Evolutionary conservation across 2,113 vertebrate species (phyloP).

Genomic region (Antennarius striatus): DNA sequence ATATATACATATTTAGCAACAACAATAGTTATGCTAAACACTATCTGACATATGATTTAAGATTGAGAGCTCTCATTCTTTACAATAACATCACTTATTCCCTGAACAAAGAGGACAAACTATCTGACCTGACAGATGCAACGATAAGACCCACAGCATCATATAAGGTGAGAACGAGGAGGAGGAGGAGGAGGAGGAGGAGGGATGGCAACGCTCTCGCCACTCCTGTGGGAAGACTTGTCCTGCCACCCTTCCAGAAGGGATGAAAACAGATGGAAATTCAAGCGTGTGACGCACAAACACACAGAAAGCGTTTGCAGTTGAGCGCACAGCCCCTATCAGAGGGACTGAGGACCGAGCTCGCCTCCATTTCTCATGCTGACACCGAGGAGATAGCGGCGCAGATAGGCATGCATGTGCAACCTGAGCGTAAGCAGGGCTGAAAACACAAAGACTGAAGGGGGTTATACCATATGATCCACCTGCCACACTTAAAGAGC

Average conservation of each 20-base stretch:
- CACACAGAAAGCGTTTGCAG: constrained; percentile 58
- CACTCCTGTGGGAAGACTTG: constrained; percentile 70
- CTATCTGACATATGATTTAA: constrained; percentile 11
- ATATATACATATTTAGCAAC: constrained; percentile 52
- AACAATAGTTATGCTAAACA: constrained; percentile 10
- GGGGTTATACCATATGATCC: constrained; percentile 11
- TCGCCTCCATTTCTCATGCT: constrained; percentile 74
- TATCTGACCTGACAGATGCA: constrained; percentile 52
- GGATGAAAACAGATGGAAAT: constrained; percentile 65
- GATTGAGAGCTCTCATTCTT: constrained; percentile 15
- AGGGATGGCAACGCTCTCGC: constrained; percentile 33
- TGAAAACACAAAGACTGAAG: constrained; percentile 34
- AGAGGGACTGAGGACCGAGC: constrained; percentile 66
- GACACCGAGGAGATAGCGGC: constrained; percentile 71
- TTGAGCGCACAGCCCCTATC: constrained; percentile 67
- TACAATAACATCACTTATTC: constrained; percentile 40
- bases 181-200: constrained; percentile 43
- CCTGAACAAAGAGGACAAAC: constrained; percentile 48
- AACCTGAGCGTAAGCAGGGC: constrained; percentile 31
- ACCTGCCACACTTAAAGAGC: constrained; percentile 38
- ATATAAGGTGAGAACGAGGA: constrained; percentile 38
- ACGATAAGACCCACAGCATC: constrained; percentile 60
- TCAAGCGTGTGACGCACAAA: constrained; percentile 33
- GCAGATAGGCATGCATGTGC: constrained; percentile 62
- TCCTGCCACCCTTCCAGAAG: constrained; percentile 69